Conservation (phyloP, 2,888 invertebrate species). For the Meliscaeva auricollis region DNA sequence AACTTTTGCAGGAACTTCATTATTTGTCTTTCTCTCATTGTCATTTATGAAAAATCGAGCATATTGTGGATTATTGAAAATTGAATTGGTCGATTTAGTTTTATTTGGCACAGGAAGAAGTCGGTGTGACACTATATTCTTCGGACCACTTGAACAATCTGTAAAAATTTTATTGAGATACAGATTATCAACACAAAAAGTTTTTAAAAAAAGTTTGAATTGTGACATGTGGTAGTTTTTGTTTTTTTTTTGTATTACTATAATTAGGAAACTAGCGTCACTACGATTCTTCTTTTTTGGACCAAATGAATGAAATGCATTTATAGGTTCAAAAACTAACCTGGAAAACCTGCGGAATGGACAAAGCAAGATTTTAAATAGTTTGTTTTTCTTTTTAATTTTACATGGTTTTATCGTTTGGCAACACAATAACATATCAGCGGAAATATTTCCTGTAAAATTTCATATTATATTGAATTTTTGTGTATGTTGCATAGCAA, state of each 20-base stretch:
- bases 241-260: background rate
- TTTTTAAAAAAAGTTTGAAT: slow-evolving; percentile 12
- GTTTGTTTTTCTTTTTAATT: slow-evolving; percentile 75
- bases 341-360: slow-evolving; percentile 81
- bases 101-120: slow-evolving; percentile 47
- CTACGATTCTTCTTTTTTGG: slow-evolving; percentile 8
- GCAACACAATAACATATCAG: slow-evolving; percentile 76
- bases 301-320: slow-evolving; percentile 8
- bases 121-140: slow-evolving; percentile 81
- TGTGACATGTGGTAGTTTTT: slow-evolving; percentile 7
- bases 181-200: slow-evolving; percentile 11
- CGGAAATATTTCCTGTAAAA: slow-evolving; percentile 75
- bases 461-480: slow-evolving; percentile 57
- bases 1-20: slow-evolving; percentile 18
- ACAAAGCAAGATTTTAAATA: slow-evolving; percentile 79
- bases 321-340: slow-evolving; percentile 78
- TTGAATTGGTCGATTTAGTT: slow-evolving; percentile 71
- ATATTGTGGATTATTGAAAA: slow-evolving; percentile 82
- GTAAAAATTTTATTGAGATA: slow-evolving; percentile 79
- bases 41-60: slow-evolving; percentile 81
- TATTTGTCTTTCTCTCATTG: slow-evolving; percentile 48
- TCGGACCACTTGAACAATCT: slow-evolving; percentile 84
- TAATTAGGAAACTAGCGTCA: slow-evolving; percentile 54
- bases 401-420: slow-evolving; percentile 77
- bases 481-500: background rate